A percentile compares a stretch with the other conserved stretches of the same genome.
phyloP scores from a whole-genome alignment of 2,888 invertebrate species.

The Oxystoma pomonae region DNA sequence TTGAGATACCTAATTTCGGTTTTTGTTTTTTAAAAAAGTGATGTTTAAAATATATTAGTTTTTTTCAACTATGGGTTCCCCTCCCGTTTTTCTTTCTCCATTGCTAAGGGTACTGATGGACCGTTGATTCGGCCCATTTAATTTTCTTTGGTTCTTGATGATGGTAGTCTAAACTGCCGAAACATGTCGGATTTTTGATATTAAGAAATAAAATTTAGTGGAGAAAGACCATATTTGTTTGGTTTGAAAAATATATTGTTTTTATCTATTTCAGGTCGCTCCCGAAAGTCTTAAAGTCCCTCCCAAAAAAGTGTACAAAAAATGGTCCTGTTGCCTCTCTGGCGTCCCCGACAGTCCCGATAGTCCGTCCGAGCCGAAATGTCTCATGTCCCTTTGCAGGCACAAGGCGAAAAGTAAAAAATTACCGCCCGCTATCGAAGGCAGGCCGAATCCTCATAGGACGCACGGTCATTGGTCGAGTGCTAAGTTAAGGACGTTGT shows the following conservation, averaged over 20 bases:
- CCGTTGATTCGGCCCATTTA: too few species aligned
- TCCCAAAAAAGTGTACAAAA: slow-evolving; percentile 44
- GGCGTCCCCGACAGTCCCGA: slow-evolving; percentile 56
- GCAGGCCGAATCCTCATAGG: slow-evolving; percentile 37
- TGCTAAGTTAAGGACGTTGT: slow-evolving; percentile 45
- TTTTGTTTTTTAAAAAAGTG: too few species aligned
- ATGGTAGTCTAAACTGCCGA: too few species aligned
- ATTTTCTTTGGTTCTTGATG: too few species aligned
- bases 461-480: slow-evolving; percentile 46
- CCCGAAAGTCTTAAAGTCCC: slow-evolving; percentile 29
- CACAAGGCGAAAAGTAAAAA: slow-evolving; percentile 39
- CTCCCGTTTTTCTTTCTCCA: too few species aligned
- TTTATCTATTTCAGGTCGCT: slow-evolving; percentile 17
- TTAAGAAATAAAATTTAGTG: too few species aligned
- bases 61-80: too few species aligned
- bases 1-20: too few species aligned
- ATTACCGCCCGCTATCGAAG: slow-evolving; percentile 34
- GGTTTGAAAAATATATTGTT: neutral
- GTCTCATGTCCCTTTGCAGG: slow-evolving; percentile 44
- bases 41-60: too few species aligned
- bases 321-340: slow-evolving; percentile 58
- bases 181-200: too few species aligned
- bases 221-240: too few species aligned
- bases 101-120: too few species aligned
- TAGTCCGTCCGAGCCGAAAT: slow-evolving; percentile 46